Base-by-base conservation (phyloP, 2,888 invertebrate species). In the Rugalucina vietnamica region DNA sequence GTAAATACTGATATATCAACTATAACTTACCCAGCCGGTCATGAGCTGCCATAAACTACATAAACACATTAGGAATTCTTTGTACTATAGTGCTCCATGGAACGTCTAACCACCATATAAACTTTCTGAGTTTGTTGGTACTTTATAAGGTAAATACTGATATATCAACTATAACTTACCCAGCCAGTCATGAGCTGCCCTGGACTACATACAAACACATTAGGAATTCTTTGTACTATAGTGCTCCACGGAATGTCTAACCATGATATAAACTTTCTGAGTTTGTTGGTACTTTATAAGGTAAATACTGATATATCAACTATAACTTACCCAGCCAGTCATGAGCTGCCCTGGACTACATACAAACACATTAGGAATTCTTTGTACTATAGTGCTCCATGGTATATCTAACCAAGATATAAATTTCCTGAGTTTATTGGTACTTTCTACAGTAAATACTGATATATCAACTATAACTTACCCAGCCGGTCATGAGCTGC, bases 361-460 rank as follows among this genome's bases (percentile, higher is more conserved):
- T n/a, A 87, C 79, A 81, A 87, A 85, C 39, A 82, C 80, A 43
- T 82, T 80, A 88, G 18, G 87, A 60, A 60, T 27, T 60, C 3
- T 60, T 5, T 60, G 60, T 29, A 29, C 86, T 10, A 93, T 43
- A 76, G 91, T 90, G 54, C 93, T 93, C 37, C 98, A 96, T 39
- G 98, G 97, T 90, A 98, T 96, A 95, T 98, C 98, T 90, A 98
- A 95, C 89, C 97, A 96, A 1, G 93, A 93, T 92, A 97, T 96
- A 95, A 98, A 98, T 95, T 98, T 98, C 90, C 98, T 96, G 90
- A 98, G 94, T 93, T 98, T 95, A 96, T n/a, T n/a, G n/a, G n/a
- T n/a, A n/a, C n/a, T n/a, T n/a, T n/a, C n/a, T n/a, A n/a, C n/a
- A n/a, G n/a, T n/a, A n/a, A n/a, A n/a, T n/a, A n/a, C n/a, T n/a